These are phyloP conservation scores for Stegodyphus dumicola DNA, from an alignment of 1,140 invertebrate genomes.

Conservation along the genomic window DNA sequence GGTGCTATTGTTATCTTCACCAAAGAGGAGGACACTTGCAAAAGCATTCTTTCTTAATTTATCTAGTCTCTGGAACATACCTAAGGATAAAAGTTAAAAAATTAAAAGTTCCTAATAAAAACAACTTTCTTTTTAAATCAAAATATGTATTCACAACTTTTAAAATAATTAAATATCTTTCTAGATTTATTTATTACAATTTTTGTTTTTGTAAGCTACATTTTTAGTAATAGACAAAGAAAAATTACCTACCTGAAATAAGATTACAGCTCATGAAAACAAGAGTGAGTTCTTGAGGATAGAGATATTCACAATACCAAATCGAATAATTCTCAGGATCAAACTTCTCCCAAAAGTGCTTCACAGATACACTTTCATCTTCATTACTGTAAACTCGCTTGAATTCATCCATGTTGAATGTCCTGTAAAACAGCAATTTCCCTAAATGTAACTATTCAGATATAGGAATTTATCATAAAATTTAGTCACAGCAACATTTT, in stretches of 20 bases:
- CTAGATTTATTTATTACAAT: too few species aligned
- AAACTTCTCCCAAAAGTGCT: slow-evolving; percentile 99
- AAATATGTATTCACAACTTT: too few species aligned
- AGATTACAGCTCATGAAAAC: slow-evolving; percentile 97
- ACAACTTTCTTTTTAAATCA: too few species aligned
- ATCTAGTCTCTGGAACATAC: slow-evolving; percentile 97
- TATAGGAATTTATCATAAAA: too few species aligned
- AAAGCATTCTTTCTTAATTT: slow-evolving; percentile 98
- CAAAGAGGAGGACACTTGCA: slow-evolving; percentile 92
- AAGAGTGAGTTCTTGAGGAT: slow-evolving; percentile 89
- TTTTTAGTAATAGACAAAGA: too few species aligned
- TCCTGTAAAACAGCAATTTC: slow-evolving; percentile 71
- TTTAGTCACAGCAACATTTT: too few species aligned
- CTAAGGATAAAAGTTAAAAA: slow-evolving; percentile 67
- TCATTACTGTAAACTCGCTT: slow-evolving; percentile 98
- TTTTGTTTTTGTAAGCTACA: too few species aligned
- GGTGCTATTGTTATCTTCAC: slow-evolving; percentile 88
- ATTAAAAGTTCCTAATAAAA: background rate
- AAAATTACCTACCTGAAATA: slow-evolving; percentile 72
- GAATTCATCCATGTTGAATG: slow-evolving; percentile 87
- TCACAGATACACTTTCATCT: slow-evolving; percentile 91
- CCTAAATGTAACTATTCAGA: too few species aligned
- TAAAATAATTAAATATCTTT: too few species aligned
- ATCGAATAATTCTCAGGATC: slow-evolving; percentile 97
- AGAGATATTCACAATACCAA: slow-evolving; percentile 98